Evolutionary conservation across 2,888 invertebrate species (phyloP).

Genomic region (Cryptocephalus primarius): DNA sequence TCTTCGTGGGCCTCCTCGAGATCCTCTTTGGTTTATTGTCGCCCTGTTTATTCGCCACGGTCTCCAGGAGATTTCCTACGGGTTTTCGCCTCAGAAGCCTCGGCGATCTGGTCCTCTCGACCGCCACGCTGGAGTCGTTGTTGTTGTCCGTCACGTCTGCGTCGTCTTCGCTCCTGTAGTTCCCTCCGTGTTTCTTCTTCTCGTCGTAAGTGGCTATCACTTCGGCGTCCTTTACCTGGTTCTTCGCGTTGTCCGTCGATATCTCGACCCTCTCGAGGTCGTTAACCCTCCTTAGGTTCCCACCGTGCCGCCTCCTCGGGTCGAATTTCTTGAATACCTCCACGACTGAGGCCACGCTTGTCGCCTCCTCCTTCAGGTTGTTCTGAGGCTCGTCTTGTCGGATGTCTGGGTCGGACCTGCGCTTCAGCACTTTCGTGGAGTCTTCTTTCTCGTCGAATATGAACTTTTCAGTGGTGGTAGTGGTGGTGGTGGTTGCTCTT

Average conservation of each 20-base stretch:
- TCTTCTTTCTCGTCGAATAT: constrained; percentile 13
- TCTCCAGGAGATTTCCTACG: neutral
- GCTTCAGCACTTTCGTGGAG: constrained; percentile 14
- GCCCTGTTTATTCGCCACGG: neutral
- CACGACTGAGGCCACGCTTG: neutral
- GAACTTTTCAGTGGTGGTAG: constrained; percentile 13
- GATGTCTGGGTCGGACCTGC: constrained; percentile 9
- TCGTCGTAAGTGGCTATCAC: constrained; percentile 14
- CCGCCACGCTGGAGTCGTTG: neutral
- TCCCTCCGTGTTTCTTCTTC: constrained; percentile 18
- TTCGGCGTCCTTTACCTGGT: constrained; percentile 9
- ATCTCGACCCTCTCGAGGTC: neutral
- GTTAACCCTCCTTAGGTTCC: constrained; percentile 2
- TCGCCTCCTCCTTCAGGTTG: constrained; percentile 1
- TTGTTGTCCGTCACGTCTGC: constrained; percentile 1
- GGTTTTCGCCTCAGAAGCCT: constrained; percentile 2
- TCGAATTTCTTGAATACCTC: constrained; percentile 1
- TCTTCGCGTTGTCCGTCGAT: constrained; percentile 3
- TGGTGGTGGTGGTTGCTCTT: constrained; percentile 19
- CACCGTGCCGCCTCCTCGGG: constrained; percentile 4
- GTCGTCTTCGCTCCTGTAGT: constrained; percentile 12
- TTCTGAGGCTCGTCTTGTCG: neutral
- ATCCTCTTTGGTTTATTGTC: constrained; percentile 1
- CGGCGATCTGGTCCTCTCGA: neutral
- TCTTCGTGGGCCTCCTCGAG: constrained; percentile 6